Percentiles rank a stretch among this genome's conserved stretches.
phyloP scores from a whole-genome alignment of 2,113 vertebrate species.

The Piliocolobus tephrosceles region DNA sequence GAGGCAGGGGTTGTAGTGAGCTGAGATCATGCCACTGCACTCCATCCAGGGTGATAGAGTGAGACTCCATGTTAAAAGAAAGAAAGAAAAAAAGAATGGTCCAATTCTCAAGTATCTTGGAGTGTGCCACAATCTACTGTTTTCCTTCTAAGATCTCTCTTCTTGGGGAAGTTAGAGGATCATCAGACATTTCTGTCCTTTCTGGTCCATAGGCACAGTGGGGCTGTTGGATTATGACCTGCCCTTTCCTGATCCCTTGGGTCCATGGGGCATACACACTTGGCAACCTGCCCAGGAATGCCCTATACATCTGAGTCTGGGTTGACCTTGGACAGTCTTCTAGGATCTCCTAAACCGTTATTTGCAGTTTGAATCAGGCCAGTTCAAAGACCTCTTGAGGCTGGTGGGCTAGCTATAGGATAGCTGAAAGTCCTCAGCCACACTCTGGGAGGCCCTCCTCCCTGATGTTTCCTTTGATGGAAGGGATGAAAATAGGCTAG shows the following conservation, averaged over 20 bases:
- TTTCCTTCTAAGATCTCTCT: neutral
- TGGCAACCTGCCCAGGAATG: neutral
- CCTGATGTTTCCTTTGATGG: neutral
- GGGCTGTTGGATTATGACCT: neutral
- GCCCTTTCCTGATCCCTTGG: neutral
- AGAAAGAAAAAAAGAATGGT: neutral
- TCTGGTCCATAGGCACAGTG: neutral
- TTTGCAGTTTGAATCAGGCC: slow-evolving; percentile 2
- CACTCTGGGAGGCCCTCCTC: neutral
- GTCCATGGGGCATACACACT: neutral
- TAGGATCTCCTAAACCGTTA: neutral
- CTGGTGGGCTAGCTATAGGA: neutral
- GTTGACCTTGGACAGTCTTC: neutral
- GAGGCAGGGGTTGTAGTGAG: neutral
- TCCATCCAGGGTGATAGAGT: neutral
- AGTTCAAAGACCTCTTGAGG: neutral
- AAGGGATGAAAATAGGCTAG: neutral
- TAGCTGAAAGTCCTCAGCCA: neutral
- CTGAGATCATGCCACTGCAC: neutral
- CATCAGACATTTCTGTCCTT: neutral
- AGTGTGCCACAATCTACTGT: neutral
- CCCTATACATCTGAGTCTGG: neutral
- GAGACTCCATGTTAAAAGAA: neutral
- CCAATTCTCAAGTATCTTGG: neutral
- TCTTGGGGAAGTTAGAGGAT: neutral